Conservation (phyloP, 2,113 vertebrate species). For the Podarcis raffonei region DNA sequence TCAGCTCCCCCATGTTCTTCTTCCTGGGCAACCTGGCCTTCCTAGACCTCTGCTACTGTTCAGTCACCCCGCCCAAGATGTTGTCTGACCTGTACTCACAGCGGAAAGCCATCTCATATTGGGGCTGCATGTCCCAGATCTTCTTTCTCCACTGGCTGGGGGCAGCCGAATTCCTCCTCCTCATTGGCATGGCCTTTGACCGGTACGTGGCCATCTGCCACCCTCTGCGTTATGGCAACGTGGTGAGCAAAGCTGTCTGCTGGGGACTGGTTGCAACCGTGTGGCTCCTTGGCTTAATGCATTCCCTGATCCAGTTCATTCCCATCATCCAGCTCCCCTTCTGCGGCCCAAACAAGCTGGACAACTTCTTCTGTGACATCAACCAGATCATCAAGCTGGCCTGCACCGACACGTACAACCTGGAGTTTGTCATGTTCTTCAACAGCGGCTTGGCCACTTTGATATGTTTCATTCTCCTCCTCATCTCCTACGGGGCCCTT, state of each 20-base stretch:
- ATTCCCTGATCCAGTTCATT: too few species aligned
- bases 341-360: conserved; percentile 55
- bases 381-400: conserved; percentile 51
- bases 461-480: conserved; percentile 2
- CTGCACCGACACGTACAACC: conserved; percentile 27
- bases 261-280: neutral
- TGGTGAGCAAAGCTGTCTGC: conserved; percentile 25
- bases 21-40: conserved; percentile 46
- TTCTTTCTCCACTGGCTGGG: conserved; percentile 55
- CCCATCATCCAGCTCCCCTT: conserved; percentile 33
- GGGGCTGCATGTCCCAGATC: conserved; percentile 51
- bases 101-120: conserved; percentile 42
- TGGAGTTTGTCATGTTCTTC: neutral
- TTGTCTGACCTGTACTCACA: conserved; percentile 34
- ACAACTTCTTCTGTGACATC: conserved; percentile 62
- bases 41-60: conserved; percentile 44
- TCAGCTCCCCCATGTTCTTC: conserved; percentile 56
- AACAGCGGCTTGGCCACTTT: neutral
- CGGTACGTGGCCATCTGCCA: conserved; percentile 52
- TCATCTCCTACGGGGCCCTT: conserved; percentile 42
- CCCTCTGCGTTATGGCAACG: conserved; percentile 36
- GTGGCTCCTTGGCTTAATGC: neutral
- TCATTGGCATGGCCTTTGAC: conserved; percentile 54
- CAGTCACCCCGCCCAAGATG: conserved; percentile 58
- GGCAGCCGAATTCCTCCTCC: conserved; percentile 37